phyloP scores from a whole-genome alignment of 1,140 invertebrate species.

The Druon quercuslanigerum region DNA sequence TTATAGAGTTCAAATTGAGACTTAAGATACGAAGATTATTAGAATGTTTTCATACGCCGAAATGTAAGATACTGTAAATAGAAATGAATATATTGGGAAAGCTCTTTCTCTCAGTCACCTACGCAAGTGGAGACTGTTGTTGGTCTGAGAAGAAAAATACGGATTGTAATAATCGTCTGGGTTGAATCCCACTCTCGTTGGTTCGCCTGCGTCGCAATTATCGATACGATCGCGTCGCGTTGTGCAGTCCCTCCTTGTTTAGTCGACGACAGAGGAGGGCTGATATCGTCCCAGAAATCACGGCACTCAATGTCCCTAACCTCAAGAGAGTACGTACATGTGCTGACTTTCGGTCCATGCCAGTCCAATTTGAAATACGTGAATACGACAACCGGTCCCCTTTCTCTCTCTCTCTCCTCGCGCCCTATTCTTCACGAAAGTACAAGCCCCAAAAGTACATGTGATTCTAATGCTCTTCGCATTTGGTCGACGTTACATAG shows the following conservation, averaged over 20 bases:
- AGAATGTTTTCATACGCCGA: no score
- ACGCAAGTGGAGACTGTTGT: background rate
- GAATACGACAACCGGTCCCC: background rate
- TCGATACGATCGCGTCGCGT: conserved; percentile 61
- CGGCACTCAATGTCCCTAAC: conserved; percentile 45
- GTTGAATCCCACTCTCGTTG: conserved; percentile 27
- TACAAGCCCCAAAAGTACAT: conserved; percentile 24
- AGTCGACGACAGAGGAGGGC: conserved; percentile 50
- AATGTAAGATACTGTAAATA: no score
- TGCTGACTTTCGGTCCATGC: background rate
- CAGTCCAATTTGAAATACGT: conserved; percentile 25
- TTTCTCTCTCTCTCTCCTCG: background rate
- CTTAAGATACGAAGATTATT: no score
- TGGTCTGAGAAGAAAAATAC: conserved; percentile 15
- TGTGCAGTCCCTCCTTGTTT: conserved; percentile 50
- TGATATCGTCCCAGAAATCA: conserved; percentile 63
- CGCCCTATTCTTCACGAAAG: background rate
- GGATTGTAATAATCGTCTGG: conserved; percentile 44
- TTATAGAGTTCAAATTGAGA: no score
- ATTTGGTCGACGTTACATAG: conserved; percentile 16
- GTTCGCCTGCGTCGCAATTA: conserved; percentile 58
- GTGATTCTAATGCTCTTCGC: conserved; percentile 14
- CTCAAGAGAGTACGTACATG: conserved; percentile 18
- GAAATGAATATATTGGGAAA: no score
- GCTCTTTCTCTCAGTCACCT: no score